Evolutionary conservation across 2,797 vertebrate species (phyloP).

Genomic region (Erpetoichthys calabaricus): DNA sequence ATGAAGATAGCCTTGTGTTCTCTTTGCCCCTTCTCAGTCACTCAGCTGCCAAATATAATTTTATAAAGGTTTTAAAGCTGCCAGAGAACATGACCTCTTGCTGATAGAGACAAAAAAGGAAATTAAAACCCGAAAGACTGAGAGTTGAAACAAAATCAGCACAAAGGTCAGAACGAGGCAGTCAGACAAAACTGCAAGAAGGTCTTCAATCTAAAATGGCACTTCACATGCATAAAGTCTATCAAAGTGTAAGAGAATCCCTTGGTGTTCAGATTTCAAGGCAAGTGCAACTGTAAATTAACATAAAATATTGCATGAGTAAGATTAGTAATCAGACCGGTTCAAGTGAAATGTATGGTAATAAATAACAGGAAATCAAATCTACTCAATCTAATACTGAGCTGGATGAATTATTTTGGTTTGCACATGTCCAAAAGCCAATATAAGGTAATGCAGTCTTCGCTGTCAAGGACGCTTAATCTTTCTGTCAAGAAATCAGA

Average conservation of each 20-base stretch:
- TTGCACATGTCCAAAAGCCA: slow-evolving; percentile 34
- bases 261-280: slow-evolving; percentile 11
- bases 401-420: slow-evolving; percentile 38
- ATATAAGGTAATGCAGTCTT: slow-evolving; percentile 41
- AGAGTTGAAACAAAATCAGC: neutral
- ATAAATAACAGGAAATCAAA: slow-evolving; percentile 33
- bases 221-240: neutral
- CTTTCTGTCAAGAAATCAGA: slow-evolving; percentile 36
- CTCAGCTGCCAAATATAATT: slow-evolving; percentile 1
- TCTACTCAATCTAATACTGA: slow-evolving; percentile 26
- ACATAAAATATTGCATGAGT: slow-evolving; percentile 22
- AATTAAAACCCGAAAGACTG: neutral
- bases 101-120: slow-evolving; percentile 1
- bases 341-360: slow-evolving; percentile 19
- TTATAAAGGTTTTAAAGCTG: neutral
- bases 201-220: neutral
- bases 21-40: neutral
- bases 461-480: slow-evolving; percentile 43
- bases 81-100: neutral
- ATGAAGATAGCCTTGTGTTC: slow-evolving; percentile 3
- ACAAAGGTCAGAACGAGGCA: neutral
- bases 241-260: slow-evolving; percentile 1
- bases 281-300: slow-evolving; percentile 20
- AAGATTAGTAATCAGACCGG: slow-evolving; percentile 25
- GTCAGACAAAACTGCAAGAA: neutral